Evolutionary conservation across 2,888 invertebrate species (phyloP), one percentile per base, ranked within the genome.

Genomic region (Pocota personata): DNA sequence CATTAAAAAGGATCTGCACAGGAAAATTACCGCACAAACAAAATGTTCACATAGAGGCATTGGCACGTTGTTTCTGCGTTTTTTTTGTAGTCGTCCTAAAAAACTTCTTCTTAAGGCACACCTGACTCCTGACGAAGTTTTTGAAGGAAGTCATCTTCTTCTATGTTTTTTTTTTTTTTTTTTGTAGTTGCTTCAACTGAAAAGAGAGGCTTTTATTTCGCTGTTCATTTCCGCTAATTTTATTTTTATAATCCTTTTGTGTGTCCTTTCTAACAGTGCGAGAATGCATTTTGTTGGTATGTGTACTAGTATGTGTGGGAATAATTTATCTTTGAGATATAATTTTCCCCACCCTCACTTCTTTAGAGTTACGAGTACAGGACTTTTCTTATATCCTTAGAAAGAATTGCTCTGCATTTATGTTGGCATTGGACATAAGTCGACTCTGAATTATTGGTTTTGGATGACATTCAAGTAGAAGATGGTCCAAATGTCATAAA

Each of bases 1-100:
- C 77, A 82, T 82, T 77, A 64, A 77, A 77, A 76, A 71, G 71
- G 71, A 71, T 82, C 43, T 58, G 69, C 64, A 76, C 57, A 71
- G 71, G 76, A 82, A 80, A 71, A 82, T 82, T 82, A 82, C 71
- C 50, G 55, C 64, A 82, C 71, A 71, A 76, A 82, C 76, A 67
- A 82, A n/a, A 52, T 37, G 57, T 37, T 50, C 57, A 6, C 50
- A 72, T 7, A 72, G 30, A 71, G 35, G 16, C 67, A 66, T 58
- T 58, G 57, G 48, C 57, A 60, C 48, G 57, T 48, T 57, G 64
- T 55, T 32, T 24, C 24, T 46, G 50, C 3, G 5, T 46, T n/a
- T 60, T 37, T 24, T 60, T 2, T 12, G 6, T 64, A 43, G 7
- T 21, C 43, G n/a, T 37, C 37, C 37, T 14, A 14, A 37, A 46